Percentiles rank a stretch among this genome's conserved stretches.
phyloP scores from a whole-genome alignment of 2,113 vertebrate species.

The Salvelinus alpinus region DNA sequence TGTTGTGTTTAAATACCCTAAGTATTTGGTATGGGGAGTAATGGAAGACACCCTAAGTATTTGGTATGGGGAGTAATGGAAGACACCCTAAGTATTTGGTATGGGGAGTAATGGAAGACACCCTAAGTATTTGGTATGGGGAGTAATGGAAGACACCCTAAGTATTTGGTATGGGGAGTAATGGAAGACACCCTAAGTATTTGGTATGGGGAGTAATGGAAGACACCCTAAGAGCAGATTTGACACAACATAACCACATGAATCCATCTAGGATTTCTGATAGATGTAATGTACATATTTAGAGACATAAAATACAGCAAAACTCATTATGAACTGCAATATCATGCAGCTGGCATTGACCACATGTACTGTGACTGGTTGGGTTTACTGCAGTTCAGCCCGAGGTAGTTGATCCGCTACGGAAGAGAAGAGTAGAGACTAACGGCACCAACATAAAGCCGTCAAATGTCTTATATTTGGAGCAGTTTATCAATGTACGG shows the following conservation, averaged over 20 bases:
- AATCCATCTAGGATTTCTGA: no score
- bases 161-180: not conserved
- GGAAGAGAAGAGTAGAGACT: not conserved
- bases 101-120: no score
- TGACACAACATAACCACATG: no score
- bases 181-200: not conserved
- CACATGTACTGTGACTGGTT: not conserved
- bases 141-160: not conserved
- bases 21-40: not conserved
- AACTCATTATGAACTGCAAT: no score
- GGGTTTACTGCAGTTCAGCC: not conserved
- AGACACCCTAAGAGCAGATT: not conserved
- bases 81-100: not conserved
- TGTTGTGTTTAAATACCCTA: not conserved
- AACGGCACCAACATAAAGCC: not conserved
- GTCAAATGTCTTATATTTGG: slow-evolving; percentile 43
- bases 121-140: not conserved
- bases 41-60: not conserved
- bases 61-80: no score
- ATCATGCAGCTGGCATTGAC: not conserved
- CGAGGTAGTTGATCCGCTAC: not conserved
- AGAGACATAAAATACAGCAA: no score
- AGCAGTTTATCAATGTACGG: slow-evolving; percentile 34
- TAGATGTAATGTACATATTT: no score
- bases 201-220: not conserved